Evolutionary conservation across 2,888 invertebrate species (phyloP), one percentile per base, ranked within the genome.

Genomic region (Dusona sp.): DNA sequence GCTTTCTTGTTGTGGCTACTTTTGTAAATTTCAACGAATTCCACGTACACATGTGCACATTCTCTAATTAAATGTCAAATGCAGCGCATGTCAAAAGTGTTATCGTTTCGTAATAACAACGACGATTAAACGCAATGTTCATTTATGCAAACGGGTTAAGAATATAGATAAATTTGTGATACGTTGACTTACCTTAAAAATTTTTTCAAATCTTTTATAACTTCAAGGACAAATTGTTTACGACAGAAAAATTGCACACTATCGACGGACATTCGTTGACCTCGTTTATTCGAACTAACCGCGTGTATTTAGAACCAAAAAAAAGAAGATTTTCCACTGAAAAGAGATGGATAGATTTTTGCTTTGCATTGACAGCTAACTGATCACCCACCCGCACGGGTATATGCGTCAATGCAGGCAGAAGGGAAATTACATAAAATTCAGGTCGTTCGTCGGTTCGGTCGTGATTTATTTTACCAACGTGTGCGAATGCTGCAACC

Each of bases 401-500:
- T 79, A 75, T 61, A 64, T 7, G 48, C 38, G 45, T n/a, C 72
- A 11, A 19, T 51, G 64, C 22, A 74, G 19, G 29, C 65, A 42
- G 77, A 51, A 74, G 38, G 38, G 22, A 84, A 79, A 80, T 67
- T 29, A 74, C 42, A 64, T 22, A 77, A 42, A 85, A 78, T 67
- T 65, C 73, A 54, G 85, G 85, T 82, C 87, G 75, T 64, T 74
- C 16, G 88, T 77, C 87, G 88, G 84, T 83, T 79, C 45, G 48
- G 74, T 73, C 57, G 85, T 54, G 64, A 82, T 4, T 82, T 77
- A 54, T 84, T 45, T 88, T 84, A 88, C 84, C 88, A 51, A 73
- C 84, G 61, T 51, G 19, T 38, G 51, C 36, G 38, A 68, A 73
- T 22, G 22, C 54, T 19, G 33, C 51, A 73, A 36, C 9, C 29